phyloP scores from a whole-genome alignment of 2,113 vertebrate genomes.

The Festucalex cinctus region DNA sequence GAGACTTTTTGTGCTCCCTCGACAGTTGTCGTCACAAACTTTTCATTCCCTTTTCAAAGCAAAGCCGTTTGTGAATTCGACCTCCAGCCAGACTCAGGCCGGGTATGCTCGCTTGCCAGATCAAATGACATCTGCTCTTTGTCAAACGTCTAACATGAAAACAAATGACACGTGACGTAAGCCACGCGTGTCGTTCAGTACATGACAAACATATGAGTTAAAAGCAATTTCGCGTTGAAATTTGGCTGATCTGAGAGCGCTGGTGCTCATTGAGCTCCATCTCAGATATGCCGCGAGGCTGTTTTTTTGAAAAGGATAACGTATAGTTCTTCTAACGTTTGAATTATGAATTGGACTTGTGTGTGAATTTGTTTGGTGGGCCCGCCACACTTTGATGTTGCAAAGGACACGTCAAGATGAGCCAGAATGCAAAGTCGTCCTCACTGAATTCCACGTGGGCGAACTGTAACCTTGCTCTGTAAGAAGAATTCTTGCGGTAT shows the following conservation, averaged over 20 bases:
- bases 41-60: slow-evolving; percentile 74
- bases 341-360: slow-evolving; percentile 22
- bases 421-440: too few species aligned
- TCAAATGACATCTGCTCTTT: slow-evolving; percentile 20
- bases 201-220: slow-evolving; percentile 18
- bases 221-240: slow-evolving; percentile 46
- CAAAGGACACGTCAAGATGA: too few species aligned
- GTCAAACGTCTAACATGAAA: slow-evolving; percentile 20
- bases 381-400: background rate
- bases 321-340: background rate
- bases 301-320: slow-evolving; percentile 7
- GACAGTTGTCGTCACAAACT: slow-evolving; percentile 79
- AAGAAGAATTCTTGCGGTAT: too few species aligned
- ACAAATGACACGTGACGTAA: slow-evolving; percentile 22
- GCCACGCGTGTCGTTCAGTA: slow-evolving; percentile 32
- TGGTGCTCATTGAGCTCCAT: slow-evolving; percentile 47
- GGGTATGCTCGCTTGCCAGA: background rate
- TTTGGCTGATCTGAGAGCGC: slow-evolving; percentile 23
- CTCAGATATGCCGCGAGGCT: slow-evolving; percentile 31
- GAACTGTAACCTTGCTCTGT: too few species aligned
- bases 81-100: slow-evolving; percentile 13
- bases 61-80: slow-evolving; percentile 70
- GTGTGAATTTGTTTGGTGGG: slow-evolving; percentile 17
- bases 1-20: slow-evolving; percentile 84
- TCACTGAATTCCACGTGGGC: too few species aligned